A percentile compares a stretch with the other conserved stretches of the same genome.
phyloP scores from a whole-genome alignment of 2,113 vertebrate species.

The Myanophis thanlyinensis region DNA sequence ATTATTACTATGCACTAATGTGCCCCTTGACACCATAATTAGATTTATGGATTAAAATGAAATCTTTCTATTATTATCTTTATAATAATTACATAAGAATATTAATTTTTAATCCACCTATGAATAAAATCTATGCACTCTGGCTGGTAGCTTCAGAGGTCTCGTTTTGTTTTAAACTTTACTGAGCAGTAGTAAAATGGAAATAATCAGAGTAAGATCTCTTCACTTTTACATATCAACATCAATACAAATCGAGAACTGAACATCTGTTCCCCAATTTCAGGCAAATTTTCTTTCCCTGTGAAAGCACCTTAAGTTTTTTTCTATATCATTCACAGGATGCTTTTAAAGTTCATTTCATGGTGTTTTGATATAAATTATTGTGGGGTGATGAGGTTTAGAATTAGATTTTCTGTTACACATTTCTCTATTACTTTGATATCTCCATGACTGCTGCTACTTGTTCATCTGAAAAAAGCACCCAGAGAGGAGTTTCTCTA shows the following conservation, averaged over 20 bases:
- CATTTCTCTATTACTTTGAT: not conserved
- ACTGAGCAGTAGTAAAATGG: not conserved
- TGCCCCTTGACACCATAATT: not conserved
- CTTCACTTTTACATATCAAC: not conserved
- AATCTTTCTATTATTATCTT: not conserved
- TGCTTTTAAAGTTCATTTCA: not conserved
- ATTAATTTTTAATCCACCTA: no score
- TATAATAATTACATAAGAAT: not conserved
- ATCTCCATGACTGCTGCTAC: not conserved
- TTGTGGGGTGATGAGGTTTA: not conserved
- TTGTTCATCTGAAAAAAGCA: not conserved
- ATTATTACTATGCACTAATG: not conserved
- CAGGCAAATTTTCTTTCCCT: not conserved
- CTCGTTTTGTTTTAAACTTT: not conserved
- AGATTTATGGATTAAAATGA: not conserved
- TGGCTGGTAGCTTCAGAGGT: not conserved
- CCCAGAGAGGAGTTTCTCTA: not conserved
- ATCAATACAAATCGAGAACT: not conserved
- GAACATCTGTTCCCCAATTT: not conserved
- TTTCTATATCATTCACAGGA: not conserved
- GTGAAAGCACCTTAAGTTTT: not conserved
- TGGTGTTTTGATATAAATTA: not conserved
- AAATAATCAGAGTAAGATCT: not conserved
- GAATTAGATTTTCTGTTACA: not conserved
- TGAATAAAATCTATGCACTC: not conserved